Base-by-base conservation (phyloP, 2,888 invertebrate species). In the Miltochrista miniata region DNA sequence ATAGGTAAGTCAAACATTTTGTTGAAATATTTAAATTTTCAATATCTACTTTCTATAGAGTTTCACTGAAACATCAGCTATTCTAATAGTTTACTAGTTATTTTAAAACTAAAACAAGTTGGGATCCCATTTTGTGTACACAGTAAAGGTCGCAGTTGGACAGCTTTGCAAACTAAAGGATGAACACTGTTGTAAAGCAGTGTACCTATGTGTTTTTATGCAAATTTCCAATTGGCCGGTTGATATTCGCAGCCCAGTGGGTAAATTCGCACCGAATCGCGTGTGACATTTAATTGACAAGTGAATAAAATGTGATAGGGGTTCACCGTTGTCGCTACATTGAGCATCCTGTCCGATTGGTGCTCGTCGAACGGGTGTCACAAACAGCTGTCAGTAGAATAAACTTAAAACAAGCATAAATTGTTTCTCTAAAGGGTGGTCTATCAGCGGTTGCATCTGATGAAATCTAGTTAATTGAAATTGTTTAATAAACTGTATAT, bases 201-300 rank as follows among this genome's bases (percentile, higher is more conserved):
- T 71, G 64, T 70, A 81, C 76, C 74, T 82, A 79, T 82, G 39
- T 52, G 54, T 64, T 87, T 88, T 86, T 81, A 90, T 89, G 87
- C 74, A 88, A 87, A 88, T 89, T 84, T 81, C 77, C 86, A 83
- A 85, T 84, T 81, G 83, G 78, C 72, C 76, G 72, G 82, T 75
- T 84, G 81, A 88, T 86, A 76, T 85, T 83, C 79, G 72, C 85
- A 71, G 79, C 68, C 76, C 79, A 81, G 79, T 84, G 87, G 73
- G 83, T 84, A 81, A 83, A 90, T 87, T 89, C 77, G 74, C 79
- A 79, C 68, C 80, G 86, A 81, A 85, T 87, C 81, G 87, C 74
- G 74, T 76, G 84, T 84, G 87, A 87, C 83, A 84, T 85, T 84
- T 84, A 87, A 87, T 87, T 85, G 90, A 87, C 86, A 87, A 85